Evolutionary conservation across 1,140 invertebrate genomes (phyloP).

Genomic region (Drosophila athabasca): DNA sequence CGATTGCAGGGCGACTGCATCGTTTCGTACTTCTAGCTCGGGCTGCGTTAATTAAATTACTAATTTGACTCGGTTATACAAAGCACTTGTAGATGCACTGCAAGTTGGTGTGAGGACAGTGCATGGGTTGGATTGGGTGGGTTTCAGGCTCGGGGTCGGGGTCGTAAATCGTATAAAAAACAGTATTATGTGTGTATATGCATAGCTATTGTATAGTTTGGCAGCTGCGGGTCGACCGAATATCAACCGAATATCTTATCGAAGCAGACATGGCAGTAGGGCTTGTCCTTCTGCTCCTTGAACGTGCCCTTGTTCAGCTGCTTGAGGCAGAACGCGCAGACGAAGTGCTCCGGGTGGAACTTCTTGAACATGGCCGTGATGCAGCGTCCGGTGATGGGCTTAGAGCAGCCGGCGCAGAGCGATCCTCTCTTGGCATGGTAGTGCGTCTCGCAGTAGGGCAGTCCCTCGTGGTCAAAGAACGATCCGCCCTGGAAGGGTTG

Average conservation of each 20-base stretch:
- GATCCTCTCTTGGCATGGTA: constrained; percentile 98
- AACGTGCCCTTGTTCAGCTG: constrained; percentile 99
- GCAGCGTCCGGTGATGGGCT: constrained; percentile 98
- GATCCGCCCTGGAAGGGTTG: constrained; percentile 96
- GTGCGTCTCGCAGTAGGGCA: constrained; percentile 98
- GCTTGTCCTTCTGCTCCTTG: constrained; percentile 98
- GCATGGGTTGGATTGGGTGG: constrained; percentile 5
- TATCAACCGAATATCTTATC: constrained; percentile 96
- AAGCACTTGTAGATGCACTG: constrained; percentile 59
- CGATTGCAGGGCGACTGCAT: constrained; percentile 17
- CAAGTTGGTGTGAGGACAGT: constrained; percentile 48
- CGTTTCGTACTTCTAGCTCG: constrained; percentile 32
- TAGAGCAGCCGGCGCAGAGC: constrained; percentile 98
- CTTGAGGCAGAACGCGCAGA: constrained; percentile 96
- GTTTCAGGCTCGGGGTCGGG: constrained; percentile 10
- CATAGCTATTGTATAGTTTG: constrained; percentile 52
- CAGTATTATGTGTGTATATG: constrained; percentile 49
- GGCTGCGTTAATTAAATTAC: constrained; percentile 71
- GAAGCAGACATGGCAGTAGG: constrained; percentile 98
- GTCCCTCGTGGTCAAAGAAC: constrained; percentile 97
- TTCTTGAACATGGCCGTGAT: constrained; percentile 99
- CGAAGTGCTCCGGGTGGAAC: constrained; percentile 99
- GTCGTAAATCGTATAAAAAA: constrained; percentile 73
- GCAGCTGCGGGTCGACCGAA: constrained; percentile 33
- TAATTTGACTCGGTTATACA: constrained; percentile 81